phyloP scores from a whole-genome alignment of 37 sponge, comb jelly and placozoan species.

The Halisarca cf. caerulea region DNA sequence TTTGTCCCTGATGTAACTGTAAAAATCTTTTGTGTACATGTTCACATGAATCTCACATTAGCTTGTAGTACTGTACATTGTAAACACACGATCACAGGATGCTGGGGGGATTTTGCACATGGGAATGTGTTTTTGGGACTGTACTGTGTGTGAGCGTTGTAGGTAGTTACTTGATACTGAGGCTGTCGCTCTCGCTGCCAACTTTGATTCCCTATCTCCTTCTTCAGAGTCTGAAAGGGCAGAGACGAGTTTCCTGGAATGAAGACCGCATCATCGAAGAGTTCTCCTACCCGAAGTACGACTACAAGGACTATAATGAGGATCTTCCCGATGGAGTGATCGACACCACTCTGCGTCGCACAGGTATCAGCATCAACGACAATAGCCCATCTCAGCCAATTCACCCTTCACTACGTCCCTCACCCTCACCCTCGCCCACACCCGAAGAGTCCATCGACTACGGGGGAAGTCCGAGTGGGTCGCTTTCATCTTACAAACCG shows the following conservation, averaged over 20 bases:
- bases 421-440: not conserved
- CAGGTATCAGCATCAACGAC: not conserved
- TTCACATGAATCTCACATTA: too few relatives aligned
- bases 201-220: too few relatives aligned
- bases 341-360: not conserved
- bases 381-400: not conserved
- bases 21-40: too few relatives aligned
- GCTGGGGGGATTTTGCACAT: too few relatives aligned
- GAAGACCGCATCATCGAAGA: slow-evolving; percentile 30
- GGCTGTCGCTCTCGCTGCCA: too few relatives aligned
- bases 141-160: too few relatives aligned
- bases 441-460: not conserved
- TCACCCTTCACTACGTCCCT: slow-evolving; percentile 15
- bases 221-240: not conserved
- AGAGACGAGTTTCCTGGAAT: slow-evolving; percentile 66
- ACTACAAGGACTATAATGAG: slow-evolving; percentile 71
- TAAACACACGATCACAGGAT: too few relatives aligned
- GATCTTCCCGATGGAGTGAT: not conserved
- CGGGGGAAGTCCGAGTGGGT: too few relatives aligned
- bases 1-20: too few relatives aligned
- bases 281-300: slow-evolving; percentile 68
- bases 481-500: not conserved
- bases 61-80: too few relatives aligned
- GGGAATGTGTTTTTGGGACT: too few relatives aligned
- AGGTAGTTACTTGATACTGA: too few relatives aligned